A percentile compares a stretch with the other conserved stretches of the same genome.
Evolutionary conservation across 1,140 invertebrate genomes (phyloP).

Genomic region (Diachasma alloeum): DNA sequence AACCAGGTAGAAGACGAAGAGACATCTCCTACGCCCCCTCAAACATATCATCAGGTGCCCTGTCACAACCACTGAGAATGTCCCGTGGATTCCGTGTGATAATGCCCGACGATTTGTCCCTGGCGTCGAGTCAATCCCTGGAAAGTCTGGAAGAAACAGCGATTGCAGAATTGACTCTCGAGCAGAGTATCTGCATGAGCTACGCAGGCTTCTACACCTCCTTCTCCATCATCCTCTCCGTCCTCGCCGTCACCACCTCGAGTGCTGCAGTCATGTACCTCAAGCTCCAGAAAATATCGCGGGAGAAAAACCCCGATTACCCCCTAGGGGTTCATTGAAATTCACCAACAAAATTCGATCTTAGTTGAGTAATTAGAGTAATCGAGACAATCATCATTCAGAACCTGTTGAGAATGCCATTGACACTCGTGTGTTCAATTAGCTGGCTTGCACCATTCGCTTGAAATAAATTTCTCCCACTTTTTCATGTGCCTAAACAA

Average conservation of each 20-base stretch:
- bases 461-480: background rate
- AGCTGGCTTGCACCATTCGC: background rate
- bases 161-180: slow-evolving; percentile 38
- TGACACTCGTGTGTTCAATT: background rate
- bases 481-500: background rate
- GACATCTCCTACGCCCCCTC: slow-evolving; percentile 60
- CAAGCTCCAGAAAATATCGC: slow-evolving; percentile 51
- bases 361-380: background rate
- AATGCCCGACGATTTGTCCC: slow-evolving; percentile 71
- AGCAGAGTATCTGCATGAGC: slow-evolving; percentile 53
- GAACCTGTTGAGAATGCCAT: background rate
- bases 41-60: slow-evolving; percentile 43
- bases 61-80: slow-evolving; percentile 68
- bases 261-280: slow-evolving; percentile 52
- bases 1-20: slow-evolving; percentile 69
- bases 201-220: slow-evolving; percentile 53
- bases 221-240: slow-evolving; percentile 50
- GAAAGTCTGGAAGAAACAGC: slow-evolving; percentile 46
- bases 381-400: background rate
- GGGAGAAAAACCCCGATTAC: slow-evolving; percentile 43
- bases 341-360: background rate
- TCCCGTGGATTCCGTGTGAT: slow-evolving; percentile 72
- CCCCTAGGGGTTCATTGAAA: slow-evolving; percentile 17
- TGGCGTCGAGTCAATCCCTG: slow-evolving; percentile 44
- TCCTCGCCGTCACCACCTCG: slow-evolving; percentile 49